Evolutionary conservation across 23 tunicate species (phyloP).

Genomic region (Diplosoma virens): DNA sequence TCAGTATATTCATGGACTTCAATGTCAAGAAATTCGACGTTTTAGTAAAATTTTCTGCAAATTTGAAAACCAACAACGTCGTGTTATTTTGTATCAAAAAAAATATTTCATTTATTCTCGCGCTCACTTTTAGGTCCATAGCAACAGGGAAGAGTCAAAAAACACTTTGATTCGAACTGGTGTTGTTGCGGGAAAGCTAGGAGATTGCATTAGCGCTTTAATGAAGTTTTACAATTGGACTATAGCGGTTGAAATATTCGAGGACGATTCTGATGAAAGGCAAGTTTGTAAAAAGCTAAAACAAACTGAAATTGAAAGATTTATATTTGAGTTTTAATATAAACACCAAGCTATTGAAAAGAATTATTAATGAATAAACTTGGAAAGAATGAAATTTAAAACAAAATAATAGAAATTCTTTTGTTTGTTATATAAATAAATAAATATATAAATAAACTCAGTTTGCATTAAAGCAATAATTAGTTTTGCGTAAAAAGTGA

Average conservation of each 20-base stretch:
- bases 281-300: neutral
- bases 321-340: neutral
- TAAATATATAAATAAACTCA: too few relatives aligned
- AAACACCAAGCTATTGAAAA: neutral
- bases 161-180: conserved; percentile 82
- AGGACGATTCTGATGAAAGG: conserved; percentile 69
- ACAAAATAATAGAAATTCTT: too few relatives aligned
- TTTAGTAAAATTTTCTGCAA: neutral
- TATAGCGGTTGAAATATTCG: conserved; percentile 66
- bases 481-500: too few relatives aligned
- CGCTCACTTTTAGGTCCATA: too few relatives aligned
- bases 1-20: neutral
- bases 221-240: conserved; percentile 58
- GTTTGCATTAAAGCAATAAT: too few relatives aligned
- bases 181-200: conserved; percentile 60
- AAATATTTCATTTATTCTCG: too few relatives aligned
- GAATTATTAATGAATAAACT: too few relatives aligned
- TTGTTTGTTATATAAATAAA: too few relatives aligned
- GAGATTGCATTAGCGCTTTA: conserved; percentile 54
- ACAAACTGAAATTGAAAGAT: neutral
- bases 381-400: too few relatives aligned
- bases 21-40: neutral
- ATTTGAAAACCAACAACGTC: too few relatives aligned
- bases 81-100: too few relatives aligned
- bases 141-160: conserved; percentile 10